Evolutionary conservation across 1,140 invertebrate species (phyloP).

Genomic region (Ostrea edulis): DNA sequence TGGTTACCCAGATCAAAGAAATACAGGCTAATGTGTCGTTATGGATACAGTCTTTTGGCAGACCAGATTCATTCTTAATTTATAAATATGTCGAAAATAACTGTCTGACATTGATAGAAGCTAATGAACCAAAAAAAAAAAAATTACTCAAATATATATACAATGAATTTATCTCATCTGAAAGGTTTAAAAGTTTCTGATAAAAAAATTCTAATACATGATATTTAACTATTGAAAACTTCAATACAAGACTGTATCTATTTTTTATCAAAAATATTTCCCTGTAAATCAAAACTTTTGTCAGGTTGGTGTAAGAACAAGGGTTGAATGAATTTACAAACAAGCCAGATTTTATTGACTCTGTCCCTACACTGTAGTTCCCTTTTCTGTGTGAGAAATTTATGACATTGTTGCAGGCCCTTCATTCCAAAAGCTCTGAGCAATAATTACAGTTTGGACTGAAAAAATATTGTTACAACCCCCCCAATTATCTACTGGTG

Average conservation of each 20-base stretch:
- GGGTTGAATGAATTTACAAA: neutral
- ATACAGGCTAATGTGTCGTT: neutral
- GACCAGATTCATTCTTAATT: constrained; percentile 12
- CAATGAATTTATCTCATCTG: no score
- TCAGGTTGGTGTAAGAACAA: neutral
- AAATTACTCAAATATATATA: no score
- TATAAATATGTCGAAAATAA: constrained; percentile 22
- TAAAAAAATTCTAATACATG: no score
- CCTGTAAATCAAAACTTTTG: constrained; percentile 2
- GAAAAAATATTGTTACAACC: constrained; percentile 33
- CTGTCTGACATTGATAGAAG: neutral
- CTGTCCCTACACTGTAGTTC: neutral
- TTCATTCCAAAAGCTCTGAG: neutral
- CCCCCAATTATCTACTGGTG: neutral
- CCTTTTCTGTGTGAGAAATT: constrained; percentile 23
- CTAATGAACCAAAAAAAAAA: neutral
- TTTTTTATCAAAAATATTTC: neutral
- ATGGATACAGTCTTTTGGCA: neutral
- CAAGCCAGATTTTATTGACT: constrained; percentile 17
- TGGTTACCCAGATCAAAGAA: neutral
- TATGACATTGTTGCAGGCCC: constrained; percentile 23
- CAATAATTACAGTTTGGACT: constrained; percentile 32
- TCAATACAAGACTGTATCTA: neutral
- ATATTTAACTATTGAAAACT: no score
- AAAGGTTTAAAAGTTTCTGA: no score